Base-by-base conservation (phyloP, 2,113 vertebrate species). In the Chloropsis cyanopogon region DNA sequence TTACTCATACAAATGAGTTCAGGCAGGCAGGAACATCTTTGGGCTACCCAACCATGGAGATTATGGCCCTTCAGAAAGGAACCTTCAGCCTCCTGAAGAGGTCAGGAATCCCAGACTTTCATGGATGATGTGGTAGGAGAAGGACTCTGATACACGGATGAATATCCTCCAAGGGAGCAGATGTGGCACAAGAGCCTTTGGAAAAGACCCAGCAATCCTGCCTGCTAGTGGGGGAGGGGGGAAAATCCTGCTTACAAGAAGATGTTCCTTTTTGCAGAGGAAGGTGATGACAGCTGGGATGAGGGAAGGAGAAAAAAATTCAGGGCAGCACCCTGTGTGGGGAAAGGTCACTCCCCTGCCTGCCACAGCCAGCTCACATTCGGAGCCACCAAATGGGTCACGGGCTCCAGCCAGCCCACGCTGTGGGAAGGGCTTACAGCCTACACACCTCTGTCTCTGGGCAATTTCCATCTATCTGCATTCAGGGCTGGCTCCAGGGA, bases 281-380 rank as follows among this genome's bases (percentile, higher is more conserved):
- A 92, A 95, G 82, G 65, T 89, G 91, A 75, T 89, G 93, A 93
- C 78, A 91, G 65, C 53, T 79, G 63, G 23, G 33, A 65, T 89
- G 81, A 96, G n/a, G 49, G 42, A 93, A 95, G 56, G 37, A 60
- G 47, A 42, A 86, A 82, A 73, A 94, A 91, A 93, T 59, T 79
- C 61, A 89, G 81, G 68, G 47, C 81, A 92, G 89, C 25, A 87
- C 89, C 77, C 41, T 82, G 41, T 76, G 81, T 75, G 81, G 64
- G 69, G 69, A 84, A 93, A 82, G 75, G 77, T 87, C 2, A 0
- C 31, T 93, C 23, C 33, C 53, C 28, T 41, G 69, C 61, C 70
- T 89, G 73, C 35, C 70, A 17, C 70, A 71, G 70, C 65, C 39
- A 83, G 50, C 54, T 89, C 41, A 6, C 7, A 4, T 65, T 47